Percentiles rank a stretch among this genome's conserved stretches.
Evolutionary conservation across 2,888 invertebrate species (phyloP).

Genomic region (Clitarchus hookeri): DNA sequence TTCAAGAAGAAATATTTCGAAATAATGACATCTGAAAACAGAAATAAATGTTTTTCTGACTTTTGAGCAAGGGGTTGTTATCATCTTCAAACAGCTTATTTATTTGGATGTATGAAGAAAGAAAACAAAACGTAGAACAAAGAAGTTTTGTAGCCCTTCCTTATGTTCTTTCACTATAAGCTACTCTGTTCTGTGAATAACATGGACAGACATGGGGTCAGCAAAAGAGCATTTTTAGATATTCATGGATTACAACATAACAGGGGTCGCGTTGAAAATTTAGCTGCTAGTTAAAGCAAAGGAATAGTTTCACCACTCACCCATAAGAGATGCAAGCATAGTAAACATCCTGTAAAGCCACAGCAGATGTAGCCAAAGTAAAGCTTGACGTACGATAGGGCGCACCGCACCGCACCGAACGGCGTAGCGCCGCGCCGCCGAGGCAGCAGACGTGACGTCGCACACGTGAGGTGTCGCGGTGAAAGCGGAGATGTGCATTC

Average conservation of each 20-base stretch:
- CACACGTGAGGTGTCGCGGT: no score
- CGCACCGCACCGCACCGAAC: no score
- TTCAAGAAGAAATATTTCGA: no score
- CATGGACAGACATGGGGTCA: not conserved
- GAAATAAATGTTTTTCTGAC: no score
- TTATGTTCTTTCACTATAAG: not conserved
- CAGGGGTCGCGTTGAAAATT: not conserved
- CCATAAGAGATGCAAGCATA: not conserved
- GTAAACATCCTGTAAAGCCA: not conserved
- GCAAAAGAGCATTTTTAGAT: not conserved
- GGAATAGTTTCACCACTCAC: not conserved
- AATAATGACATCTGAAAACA: no score
- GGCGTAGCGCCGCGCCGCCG: no score
- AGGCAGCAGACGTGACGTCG: no score
- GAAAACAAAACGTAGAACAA: not conserved
- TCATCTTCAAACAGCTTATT: not conserved
- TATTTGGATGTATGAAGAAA: not conserved
- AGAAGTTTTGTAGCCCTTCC: not conserved
- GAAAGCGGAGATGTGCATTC: no score
- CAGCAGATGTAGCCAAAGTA: not conserved
- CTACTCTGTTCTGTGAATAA: not conserved
- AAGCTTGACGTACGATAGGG: no score
- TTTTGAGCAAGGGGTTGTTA: not conserved
- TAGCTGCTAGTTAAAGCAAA: not conserved
- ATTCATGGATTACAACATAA: not conserved